Percentiles rank a stretch among this genome's conserved stretches.
Evolutionary conservation across 2,888 invertebrate genomes (phyloP).

Genomic region (Amphiduros pacificus): DNA sequence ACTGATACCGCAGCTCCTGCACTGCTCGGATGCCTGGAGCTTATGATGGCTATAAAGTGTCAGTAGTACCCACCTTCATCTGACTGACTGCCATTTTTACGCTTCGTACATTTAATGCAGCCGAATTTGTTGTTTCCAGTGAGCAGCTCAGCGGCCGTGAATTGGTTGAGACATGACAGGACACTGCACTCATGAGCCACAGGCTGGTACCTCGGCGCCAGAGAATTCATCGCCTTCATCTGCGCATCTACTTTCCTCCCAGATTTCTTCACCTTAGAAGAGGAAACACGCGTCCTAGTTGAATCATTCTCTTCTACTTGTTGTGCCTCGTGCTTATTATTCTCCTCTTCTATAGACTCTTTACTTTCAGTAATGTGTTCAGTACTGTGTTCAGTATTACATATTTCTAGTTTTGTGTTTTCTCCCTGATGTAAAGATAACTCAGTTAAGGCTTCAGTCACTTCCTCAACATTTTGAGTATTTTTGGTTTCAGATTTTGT

Average conservation of each 20-base stretch:
- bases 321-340: no score
- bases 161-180: conserved; percentile 87
- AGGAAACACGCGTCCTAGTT: no score
- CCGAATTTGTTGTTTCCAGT: conserved; percentile 90
- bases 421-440: no score
- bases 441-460: neutral
- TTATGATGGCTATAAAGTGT: no score
- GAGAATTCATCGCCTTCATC: conserved; percentile 28
- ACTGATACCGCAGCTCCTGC: no score
- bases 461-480: neutral
- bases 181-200: conserved; percentile 65
- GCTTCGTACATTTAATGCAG: conserved; percentile 81
- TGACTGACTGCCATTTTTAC: conserved; percentile 12
- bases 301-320: no score
- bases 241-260: neutral
- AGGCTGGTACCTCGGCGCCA: conserved; percentile 63
- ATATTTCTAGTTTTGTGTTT: neutral
- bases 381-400: neutral
- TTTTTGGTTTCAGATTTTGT: no score
- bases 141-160: conserved; percentile 86
- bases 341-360: neutral
- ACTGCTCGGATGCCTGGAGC: no score
- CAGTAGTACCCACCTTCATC: conserved; percentile 12
- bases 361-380: neutral
- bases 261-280: no score